Evolutionary conservation across 1,140 invertebrate genomes (phyloP), one percentile per base, ranked within the genome.

Genomic region (Lysiphlebus fabarum): DNA sequence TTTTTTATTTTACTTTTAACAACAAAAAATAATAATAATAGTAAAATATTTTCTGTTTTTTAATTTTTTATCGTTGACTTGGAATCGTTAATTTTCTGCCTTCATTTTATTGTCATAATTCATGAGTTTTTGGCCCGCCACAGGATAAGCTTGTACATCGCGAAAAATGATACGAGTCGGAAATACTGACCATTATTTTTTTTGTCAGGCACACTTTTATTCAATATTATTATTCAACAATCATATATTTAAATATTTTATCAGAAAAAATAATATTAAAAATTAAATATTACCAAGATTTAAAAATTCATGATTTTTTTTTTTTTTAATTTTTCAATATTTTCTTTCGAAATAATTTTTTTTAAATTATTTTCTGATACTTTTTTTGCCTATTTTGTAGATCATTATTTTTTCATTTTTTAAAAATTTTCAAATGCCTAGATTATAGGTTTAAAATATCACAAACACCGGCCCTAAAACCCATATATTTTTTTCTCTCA

Each of bases 21-120:
- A 26, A 26, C 17, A 26, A 26, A 26, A 26, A 26, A 26, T 26
- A 26, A 26, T 26, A 26, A 26, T 26, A n/a, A n/a, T n/a, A n/a
- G n/a, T 55, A 42, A 26, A 34, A 38, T 55, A n/a, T 53, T 55
- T 42, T 51, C 38, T 36, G 47, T 38, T 48, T 44, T 49, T 43
- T 53, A 62, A 61, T 54, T 55, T 59, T 59, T 51, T 56, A 50
- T 56, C 48, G 51, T 62, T 51, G 61, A 57, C 57, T 49, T 44
- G 56, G 73, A 79, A 78, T 80, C 78, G 76, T 80, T 80, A 79
- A 80, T 80, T 80, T 79, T 78, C 77, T 80, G 75, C 76, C 77
- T 79, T 76, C 76, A 80, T 80, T 80, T 73, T 73, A 71, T 76
- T 78, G 74, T 73, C 76, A 76, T 79, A 77, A 78, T 78, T 78